phyloP scores from a whole-genome alignment of 2,113 vertebrate genomes.

The Ploceus nigricollis region DNA sequence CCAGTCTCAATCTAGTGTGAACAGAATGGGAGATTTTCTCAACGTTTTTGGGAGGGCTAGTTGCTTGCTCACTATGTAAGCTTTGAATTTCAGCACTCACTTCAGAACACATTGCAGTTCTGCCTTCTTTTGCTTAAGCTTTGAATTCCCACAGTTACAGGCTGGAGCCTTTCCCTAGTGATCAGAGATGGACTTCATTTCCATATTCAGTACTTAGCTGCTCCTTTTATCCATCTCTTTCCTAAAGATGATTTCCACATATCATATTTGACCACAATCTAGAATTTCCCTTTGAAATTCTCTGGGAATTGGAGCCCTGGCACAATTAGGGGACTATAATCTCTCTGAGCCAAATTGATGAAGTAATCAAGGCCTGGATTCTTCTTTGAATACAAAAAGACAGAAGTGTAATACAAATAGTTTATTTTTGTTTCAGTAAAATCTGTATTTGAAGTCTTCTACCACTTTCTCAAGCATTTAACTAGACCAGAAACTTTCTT shows the following conservation, averaged over 20 bases:
- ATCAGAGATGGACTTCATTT: neutral
- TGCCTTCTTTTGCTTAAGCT: neutral
- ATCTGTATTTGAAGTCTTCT: neutral
- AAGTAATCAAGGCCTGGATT: neutral
- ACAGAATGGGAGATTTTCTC: neutral
- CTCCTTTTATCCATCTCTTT: neutral
- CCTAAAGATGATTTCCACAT: neutral
- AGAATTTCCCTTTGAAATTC: neutral
- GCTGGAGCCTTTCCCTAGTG: neutral
- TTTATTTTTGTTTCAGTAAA: neutral
- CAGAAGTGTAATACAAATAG: neutral
- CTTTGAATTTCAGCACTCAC: neutral
- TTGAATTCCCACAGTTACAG: neutral
- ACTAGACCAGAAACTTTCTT: neutral
- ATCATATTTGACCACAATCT: neutral
- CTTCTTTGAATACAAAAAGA: neutral
- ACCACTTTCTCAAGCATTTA: neutral
- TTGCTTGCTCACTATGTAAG: neutral
- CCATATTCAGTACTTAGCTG: neutral
- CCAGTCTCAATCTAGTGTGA: neutral
- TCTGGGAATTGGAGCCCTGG: neutral
- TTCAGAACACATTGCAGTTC: neutral
- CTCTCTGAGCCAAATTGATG: neutral
- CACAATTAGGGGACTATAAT: neutral
- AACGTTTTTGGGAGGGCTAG: rapidly evolving